Evolutionary conservation across 2,113 vertebrate genomes (phyloP).

Genomic region (Anoplopoma fimbria): DNA sequence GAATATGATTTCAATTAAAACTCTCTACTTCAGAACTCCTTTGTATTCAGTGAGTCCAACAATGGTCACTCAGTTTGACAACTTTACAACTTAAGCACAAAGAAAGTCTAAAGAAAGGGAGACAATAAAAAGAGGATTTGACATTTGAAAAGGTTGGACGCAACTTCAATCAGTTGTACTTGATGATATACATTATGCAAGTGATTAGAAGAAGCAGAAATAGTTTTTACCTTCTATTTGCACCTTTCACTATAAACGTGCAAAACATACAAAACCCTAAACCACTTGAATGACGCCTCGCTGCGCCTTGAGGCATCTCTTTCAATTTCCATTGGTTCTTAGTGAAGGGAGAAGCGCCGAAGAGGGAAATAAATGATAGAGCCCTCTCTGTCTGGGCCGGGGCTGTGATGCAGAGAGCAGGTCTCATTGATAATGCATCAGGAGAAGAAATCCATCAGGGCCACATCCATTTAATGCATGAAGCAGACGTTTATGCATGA

Average conservation of each 20-base stretch:
- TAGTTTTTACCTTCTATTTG: not conserved
- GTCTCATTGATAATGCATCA: conserved; percentile 83
- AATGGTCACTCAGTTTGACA: conserved; percentile 34
- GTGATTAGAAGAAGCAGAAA: not conserved
- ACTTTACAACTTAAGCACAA: no score
- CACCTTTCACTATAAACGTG: not conserved
- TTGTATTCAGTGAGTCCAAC: conserved; percentile 41
- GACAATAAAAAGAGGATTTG: conserved; percentile 17
- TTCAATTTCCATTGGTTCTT: conserved; percentile 58
- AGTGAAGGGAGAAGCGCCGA: conserved; percentile 48
- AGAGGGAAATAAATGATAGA: conserved; percentile 59
- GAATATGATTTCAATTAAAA: conserved; percentile 53
- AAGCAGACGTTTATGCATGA: conserved; percentile 66
- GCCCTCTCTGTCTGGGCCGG: conserved; percentile 46
- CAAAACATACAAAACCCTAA: not conserved
- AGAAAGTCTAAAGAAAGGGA: conserved; percentile 2
- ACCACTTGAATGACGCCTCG: conserved; percentile 11
- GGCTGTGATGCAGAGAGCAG: conserved; percentile 58
- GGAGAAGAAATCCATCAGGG: conserved; percentile 74
- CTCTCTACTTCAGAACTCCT: conserved; percentile 33
- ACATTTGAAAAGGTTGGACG: not conserved
- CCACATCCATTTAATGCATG: conserved; percentile 77
- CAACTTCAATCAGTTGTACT: conserved; percentile 1
- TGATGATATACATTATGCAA: not conserved
- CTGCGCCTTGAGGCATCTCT: conserved; percentile 49